Evolutionary conservation across 1,140 invertebrate genomes (phyloP).

Genomic region (Trichomalopsis sarcophagae): DNA sequence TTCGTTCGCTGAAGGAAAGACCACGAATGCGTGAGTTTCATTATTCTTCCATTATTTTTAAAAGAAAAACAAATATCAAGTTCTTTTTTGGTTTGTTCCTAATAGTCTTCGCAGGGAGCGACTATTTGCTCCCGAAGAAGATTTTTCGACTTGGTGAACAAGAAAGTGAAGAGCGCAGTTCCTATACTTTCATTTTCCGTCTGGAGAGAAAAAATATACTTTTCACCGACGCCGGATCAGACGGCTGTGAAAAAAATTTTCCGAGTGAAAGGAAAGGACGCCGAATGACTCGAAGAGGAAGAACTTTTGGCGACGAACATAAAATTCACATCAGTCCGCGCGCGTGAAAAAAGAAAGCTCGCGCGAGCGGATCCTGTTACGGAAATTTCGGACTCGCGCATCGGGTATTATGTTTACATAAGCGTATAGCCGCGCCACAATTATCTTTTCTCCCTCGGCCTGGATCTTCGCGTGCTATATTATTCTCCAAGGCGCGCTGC

Average conservation of each 20-base stretch:
- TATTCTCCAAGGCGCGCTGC: not conserved
- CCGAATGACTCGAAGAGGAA: not conserved
- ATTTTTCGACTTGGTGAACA: not conserved
- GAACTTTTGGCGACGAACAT: not conserved
- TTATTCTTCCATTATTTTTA: too few relatives aligned
- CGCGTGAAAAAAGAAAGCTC: conserved; percentile 5
- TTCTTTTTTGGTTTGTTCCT: too few relatives aligned
- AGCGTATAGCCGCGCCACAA: not conserved
- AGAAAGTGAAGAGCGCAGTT: not conserved
- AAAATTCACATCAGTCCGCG: not conserved
- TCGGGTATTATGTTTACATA: not conserved
- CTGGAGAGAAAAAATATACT: not conserved
- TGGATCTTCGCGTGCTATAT: not conserved
- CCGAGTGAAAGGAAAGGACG: not conserved
- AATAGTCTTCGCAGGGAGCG: too few relatives aligned
- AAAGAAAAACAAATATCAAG: too few relatives aligned
- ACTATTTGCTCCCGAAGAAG: too few relatives aligned
- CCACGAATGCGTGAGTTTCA: too few relatives aligned
- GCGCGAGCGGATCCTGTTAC: conserved; percentile 7
- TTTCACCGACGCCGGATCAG: not conserved
- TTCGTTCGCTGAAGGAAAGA: too few relatives aligned
- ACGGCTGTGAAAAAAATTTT: not conserved
- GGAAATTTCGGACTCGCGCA: not conserved
- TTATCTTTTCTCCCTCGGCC: not conserved
- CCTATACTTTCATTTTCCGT: not conserved